Evolutionary conservation across 2,113 vertebrate species (phyloP).

Genomic region (Tor tambroides): DNA sequence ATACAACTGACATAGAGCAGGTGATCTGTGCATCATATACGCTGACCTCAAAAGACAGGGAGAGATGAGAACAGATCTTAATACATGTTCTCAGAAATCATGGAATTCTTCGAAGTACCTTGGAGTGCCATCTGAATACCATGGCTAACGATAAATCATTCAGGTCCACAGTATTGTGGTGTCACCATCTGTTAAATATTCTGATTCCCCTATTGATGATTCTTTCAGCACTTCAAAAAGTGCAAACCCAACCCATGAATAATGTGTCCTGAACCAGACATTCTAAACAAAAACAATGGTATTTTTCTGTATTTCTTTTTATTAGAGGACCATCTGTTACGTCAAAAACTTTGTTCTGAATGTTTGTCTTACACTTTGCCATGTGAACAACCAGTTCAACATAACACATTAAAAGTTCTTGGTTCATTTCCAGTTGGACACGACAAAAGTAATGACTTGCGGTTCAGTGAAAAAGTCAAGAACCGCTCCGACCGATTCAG

Average conservation of each 20-base stretch:
- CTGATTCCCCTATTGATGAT: not conserved
- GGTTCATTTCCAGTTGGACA: not conserved
- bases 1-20: not conserved
- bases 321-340: not conserved
- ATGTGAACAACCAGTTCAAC: not conserved
- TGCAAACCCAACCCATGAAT: not conserved
- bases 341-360: not conserved
- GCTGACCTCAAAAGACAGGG: not conserved
- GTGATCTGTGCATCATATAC: not conserved
- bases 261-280: not conserved
- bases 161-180: not conserved
- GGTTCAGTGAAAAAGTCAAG: not conserved
- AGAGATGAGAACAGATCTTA: not conserved
- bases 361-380: not conserved
- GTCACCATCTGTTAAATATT: not conserved
- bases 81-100: not conserved
- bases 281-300: not conserved
- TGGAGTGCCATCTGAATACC: not conserved
- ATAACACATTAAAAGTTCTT: constrained; percentile 3
- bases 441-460: not conserved
- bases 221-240: not conserved
- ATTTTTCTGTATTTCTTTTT: not conserved
- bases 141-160: not conserved
- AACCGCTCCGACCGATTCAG: not conserved
- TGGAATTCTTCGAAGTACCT: not conserved